These are phyloP conservation scores for Punctoribates punctum DNA, from an alignment of 2,888 invertebrate genomes.

Conservation along the genomic window DNA sequence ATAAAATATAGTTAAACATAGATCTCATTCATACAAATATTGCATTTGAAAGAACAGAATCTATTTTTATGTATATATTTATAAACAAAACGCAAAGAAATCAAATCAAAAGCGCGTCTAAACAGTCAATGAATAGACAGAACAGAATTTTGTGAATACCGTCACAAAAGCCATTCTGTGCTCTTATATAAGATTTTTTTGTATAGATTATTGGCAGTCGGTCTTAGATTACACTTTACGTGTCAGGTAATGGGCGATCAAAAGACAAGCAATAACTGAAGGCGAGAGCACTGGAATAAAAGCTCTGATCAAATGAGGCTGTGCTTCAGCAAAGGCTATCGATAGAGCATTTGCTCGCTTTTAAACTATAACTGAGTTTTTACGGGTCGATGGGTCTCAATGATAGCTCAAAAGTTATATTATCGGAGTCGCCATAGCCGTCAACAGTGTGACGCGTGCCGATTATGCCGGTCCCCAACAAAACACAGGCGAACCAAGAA, in stretches of 20 bases:
- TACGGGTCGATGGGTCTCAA: conserved; percentile 1
- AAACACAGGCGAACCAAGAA: background rate
- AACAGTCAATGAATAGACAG: background rate
- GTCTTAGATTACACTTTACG: background rate
- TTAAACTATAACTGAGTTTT: conserved; percentile 23
- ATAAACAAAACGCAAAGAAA: conserved; percentile 1
- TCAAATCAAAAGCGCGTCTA: background rate
- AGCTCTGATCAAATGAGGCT: background rate
- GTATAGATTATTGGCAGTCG: background rate
- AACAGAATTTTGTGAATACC: background rate
- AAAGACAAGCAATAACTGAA: background rate
- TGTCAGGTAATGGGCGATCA: conserved; percentile 28
- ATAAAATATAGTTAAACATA: conserved; percentile 4
- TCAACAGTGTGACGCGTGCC: background rate
- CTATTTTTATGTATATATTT: background rate
- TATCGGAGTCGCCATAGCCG: background rate
- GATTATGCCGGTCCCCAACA: background rate
- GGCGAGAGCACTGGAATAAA: background rate
- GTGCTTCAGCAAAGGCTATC: background rate
- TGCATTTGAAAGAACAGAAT: background rate
- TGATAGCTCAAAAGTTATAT: conserved; percentile 20
- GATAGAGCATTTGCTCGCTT: too few species aligned
- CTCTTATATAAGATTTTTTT: background rate
- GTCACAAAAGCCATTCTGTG: background rate
- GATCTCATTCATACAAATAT: background rate